phyloP scores from a whole-genome alignment of 2,888 invertebrate genomes.

The Drosophila leonis region DNA sequence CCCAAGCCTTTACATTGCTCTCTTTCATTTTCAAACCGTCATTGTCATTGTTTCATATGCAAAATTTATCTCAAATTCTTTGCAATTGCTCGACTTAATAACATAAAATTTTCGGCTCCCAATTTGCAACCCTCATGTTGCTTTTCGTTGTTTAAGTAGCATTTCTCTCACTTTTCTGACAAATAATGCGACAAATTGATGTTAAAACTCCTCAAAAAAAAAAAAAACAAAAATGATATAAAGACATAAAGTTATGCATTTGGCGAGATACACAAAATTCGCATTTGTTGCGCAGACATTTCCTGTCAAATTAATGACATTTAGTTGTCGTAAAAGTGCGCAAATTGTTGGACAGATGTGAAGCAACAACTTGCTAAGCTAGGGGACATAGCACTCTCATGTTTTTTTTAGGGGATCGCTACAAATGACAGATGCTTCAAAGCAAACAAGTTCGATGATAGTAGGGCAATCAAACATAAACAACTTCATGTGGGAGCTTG shows the following conservation, averaged over 20 bases:
- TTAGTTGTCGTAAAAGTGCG: constrained; percentile 63
- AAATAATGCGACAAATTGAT: constrained; percentile 60
- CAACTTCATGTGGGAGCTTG: not conserved
- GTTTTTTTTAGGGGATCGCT: constrained; percentile 8
- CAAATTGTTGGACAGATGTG: constrained; percentile 49
- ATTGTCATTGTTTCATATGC: not conserved
- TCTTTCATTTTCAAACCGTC: not conserved
- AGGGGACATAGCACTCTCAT: constrained; percentile 5
- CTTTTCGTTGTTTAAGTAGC: constrained; percentile 17
- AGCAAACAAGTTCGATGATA: constrained; percentile 33
- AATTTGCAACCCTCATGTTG: constrained; percentile 19
- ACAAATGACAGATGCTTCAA: constrained; percentile 30
- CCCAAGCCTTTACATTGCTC: no score
- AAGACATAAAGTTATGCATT: constrained; percentile 46
- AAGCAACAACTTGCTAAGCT: constrained; percentile 8
- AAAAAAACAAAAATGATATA: constrained; percentile 16
- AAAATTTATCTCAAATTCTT: not conserved
- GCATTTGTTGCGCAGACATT: constrained; percentile 66
- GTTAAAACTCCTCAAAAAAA: constrained; percentile 23
- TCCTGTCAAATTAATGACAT: constrained; percentile 72
- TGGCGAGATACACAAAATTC: constrained; percentile 40
- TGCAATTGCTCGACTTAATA: not conserved
- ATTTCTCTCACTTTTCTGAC: constrained; percentile 24
- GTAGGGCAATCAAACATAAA: constrained; percentile 23
- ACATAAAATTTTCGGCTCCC: not conserved